Evolutionary conservation across 2,797 vertebrate genomes (phyloP).

Genomic region (Nannoperca australis): DNA sequence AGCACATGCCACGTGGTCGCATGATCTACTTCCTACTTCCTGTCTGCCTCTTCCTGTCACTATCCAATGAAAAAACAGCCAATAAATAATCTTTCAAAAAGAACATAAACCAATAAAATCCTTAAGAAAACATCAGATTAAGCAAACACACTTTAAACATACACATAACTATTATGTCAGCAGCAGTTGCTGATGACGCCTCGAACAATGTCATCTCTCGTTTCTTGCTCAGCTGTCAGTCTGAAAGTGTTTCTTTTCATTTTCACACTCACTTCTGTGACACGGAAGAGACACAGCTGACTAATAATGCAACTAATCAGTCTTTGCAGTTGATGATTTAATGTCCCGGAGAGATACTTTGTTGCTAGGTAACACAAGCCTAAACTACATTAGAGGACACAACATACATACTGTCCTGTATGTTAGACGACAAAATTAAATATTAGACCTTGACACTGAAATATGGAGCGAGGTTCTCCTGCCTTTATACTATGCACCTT

Average conservation of each 20-base stretch:
- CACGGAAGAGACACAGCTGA: not conserved
- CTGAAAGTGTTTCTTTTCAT: not conserved
- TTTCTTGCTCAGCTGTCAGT: not conserved
- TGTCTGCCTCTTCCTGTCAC: no score
- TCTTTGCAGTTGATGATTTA: not conserved
- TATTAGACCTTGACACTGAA: not conserved
- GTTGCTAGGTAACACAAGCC: not conserved
- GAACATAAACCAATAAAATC: no score
- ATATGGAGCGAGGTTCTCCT: constrained; percentile 18
- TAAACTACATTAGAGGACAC: not conserved
- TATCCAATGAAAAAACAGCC: no score
- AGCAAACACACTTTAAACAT: not conserved
- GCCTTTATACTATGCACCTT: not conserved
- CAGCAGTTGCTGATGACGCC: not conserved
- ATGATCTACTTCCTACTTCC: no score
- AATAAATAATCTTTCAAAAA: no score
- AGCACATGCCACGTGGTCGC: no score
- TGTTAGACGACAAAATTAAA: constrained; percentile 31
- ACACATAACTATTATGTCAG: not conserved
- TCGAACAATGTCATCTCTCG: not conserved
- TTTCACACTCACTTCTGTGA: not conserved
- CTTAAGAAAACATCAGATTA: not conserved
- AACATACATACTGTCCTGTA: constrained; percentile 9
- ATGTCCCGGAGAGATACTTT: not conserved
- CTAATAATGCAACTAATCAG: not conserved